phyloP scores from a whole-genome alignment of 2,888 invertebrate species.

The Volucella inflata region DNA sequence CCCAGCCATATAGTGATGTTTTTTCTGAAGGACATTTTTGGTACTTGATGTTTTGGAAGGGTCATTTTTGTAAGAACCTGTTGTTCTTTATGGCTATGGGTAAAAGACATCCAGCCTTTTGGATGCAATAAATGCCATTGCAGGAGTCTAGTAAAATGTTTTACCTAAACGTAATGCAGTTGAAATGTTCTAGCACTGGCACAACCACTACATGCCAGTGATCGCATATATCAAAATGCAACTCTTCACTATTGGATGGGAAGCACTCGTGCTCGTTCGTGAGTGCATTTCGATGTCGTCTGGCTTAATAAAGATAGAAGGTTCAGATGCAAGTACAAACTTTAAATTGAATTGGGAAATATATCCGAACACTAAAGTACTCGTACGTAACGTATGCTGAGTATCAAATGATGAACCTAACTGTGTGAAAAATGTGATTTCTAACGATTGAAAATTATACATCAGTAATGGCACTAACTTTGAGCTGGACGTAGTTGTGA shows the following conservation, averaged over 20 bases:
- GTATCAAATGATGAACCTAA: too few species aligned
- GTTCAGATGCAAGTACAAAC: slow-evolving; percentile 4
- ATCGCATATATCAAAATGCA: slow-evolving; percentile 24
- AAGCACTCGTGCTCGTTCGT: neutral
- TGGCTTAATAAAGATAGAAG: slow-evolving; percentile 37
- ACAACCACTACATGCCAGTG: slow-evolving; percentile 45
- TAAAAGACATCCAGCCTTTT: slow-evolving; percentile 23
- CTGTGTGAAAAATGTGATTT: too few species aligned
- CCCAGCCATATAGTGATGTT: slow-evolving; percentile 38
- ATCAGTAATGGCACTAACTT: too few species aligned
- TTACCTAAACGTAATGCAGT: slow-evolving; percentile 69
- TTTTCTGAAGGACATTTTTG: slow-evolving; percentile 41
- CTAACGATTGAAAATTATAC: too few species aligned
- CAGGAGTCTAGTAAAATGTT: slow-evolving; percentile 55
- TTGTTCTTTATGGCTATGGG: slow-evolving; percentile 61
- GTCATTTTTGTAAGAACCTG: slow-evolving; percentile 58
- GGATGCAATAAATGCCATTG: slow-evolving; percentile 52
- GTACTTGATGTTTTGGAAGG: slow-evolving; percentile 14
- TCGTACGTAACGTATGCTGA: too few species aligned
- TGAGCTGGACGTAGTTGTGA: too few species aligned
- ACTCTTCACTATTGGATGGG: neutral
- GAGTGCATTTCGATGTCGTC: slow-evolving; percentile 49
- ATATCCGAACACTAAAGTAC: neutral
- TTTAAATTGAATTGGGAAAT: slow-evolving; percentile 29
- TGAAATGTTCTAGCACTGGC: slow-evolving; percentile 48